Conservation (phyloP, 2,888 invertebrate genomes). For the Phaedon cochleariae region DNA sequence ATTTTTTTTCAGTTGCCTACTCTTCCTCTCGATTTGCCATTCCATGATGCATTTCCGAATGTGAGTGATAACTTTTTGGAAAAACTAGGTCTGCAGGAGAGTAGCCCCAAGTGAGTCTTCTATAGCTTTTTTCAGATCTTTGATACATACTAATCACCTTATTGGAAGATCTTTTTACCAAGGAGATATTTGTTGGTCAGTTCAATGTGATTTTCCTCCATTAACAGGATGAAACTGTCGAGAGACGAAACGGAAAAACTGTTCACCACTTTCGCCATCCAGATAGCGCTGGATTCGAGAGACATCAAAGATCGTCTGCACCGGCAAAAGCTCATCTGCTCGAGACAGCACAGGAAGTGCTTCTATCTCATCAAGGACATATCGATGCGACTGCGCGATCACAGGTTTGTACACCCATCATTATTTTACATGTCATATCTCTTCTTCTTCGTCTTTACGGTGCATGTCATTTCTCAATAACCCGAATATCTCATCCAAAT, state of each 20-base stretch:
- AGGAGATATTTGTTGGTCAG: no score
- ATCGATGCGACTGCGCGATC: constrained; percentile 41
- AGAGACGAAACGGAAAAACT: constrained; percentile 40
- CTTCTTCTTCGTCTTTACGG: no score
- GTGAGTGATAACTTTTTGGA: constrained; percentile 42
- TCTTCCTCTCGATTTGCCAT: constrained; percentile 31
- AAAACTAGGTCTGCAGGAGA: constrained; percentile 39
- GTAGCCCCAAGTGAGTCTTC: constrained; percentile 38
- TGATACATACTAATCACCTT: no score
- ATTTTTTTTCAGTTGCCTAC: constrained; percentile 28
- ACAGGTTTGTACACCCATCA: constrained; percentile 18
- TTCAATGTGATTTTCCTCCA: not conserved
- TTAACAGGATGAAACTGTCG: constrained; percentile 31
- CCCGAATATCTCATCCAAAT: no score
- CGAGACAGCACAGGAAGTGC: constrained; percentile 34
- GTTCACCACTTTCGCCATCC: constrained; percentile 38
- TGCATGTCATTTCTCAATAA: no score
- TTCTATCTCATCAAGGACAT: constrained; percentile 41
- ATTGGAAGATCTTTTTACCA: no score
- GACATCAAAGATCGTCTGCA: constrained; percentile 36
- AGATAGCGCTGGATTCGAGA: constrained; percentile 35
- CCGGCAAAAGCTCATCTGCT: constrained; percentile 36
- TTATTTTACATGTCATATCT: no score
- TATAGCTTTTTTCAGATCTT: not conserved
- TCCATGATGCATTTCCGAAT: constrained; percentile 36